Evolutionary conservation across 2,888 invertebrate genomes (phyloP).

Genomic region (Craniophora ligustri): DNA sequence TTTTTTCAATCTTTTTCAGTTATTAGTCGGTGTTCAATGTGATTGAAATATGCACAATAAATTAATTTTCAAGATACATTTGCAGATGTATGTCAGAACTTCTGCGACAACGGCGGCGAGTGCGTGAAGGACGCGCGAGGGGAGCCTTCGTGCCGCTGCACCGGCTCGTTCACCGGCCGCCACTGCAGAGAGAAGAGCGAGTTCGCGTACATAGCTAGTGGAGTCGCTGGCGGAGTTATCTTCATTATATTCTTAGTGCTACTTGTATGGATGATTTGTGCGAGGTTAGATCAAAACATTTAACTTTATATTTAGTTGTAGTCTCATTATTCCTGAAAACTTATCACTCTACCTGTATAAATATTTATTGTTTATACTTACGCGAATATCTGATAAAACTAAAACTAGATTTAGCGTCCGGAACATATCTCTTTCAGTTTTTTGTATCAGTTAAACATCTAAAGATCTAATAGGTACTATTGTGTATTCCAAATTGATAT

Average conservation of each 20-base stretch:
- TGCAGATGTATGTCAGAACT: constrained; percentile 94
- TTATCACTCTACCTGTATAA: too few species aligned
- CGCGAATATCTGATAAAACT: neutral
- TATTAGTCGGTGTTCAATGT: too few species aligned
- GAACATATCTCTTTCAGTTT: too few species aligned
- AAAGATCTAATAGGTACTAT: too few species aligned
- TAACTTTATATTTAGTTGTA: too few species aligned
- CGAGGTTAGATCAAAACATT: constrained; percentile 90
- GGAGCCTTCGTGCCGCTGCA: constrained; percentile 95
- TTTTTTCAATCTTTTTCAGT: too few species aligned
- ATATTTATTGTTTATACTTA: too few species aligned
- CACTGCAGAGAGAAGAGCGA: constrained; percentile 97
- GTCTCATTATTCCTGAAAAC: too few species aligned
- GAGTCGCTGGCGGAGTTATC: constrained; percentile 97
- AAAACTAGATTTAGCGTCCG: neutral
- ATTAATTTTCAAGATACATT: constrained; percentile 35
- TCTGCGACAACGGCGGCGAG: constrained; percentile 96
- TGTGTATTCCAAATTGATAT: too few species aligned
- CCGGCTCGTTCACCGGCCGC: constrained; percentile 96
- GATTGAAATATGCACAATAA: too few species aligned
- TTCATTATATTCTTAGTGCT: constrained; percentile 97
- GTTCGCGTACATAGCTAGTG: constrained; percentile 98
- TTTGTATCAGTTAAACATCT: too few species aligned
- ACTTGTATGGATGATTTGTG: constrained; percentile 99
- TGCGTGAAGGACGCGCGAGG: constrained; percentile 95